phyloP scores from a whole-genome alignment of 2,888 invertebrate genomes.

The Himalopsyche tibetana region DNA sequence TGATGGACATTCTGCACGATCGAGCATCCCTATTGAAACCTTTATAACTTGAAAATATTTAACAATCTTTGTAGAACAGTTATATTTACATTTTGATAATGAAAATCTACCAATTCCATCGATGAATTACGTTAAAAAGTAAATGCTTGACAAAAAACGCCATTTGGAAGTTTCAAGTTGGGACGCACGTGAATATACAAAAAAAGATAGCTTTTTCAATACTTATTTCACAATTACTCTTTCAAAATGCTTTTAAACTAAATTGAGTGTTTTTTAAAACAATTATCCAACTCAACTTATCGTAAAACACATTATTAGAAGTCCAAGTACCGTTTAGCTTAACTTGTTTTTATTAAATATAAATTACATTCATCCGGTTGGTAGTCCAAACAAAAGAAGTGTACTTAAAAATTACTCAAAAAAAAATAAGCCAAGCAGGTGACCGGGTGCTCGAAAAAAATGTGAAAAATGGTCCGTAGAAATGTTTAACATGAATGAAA shows the following conservation, averaged over 20 bases:
- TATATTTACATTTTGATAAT: too few relatives aligned
- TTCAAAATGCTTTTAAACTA: conserved; percentile 10
- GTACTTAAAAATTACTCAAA: background rate
- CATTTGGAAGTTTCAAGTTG: too few relatives aligned
- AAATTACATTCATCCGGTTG: conserved; percentile 18
- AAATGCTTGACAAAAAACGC: too few relatives aligned
- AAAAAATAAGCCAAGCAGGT: background rate
- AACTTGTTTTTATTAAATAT: background rate
- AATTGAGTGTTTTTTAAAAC: background rate
- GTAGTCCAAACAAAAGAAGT: background rate
- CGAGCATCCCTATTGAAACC: too few relatives aligned
- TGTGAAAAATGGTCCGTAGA: conserved; percentile 28
- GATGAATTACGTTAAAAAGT: too few relatives aligned
- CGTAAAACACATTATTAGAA: background rate
- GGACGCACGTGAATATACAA: too few relatives aligned
- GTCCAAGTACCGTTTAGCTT: background rate
- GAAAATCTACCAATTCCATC: too few relatives aligned
- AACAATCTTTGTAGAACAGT: too few relatives aligned
- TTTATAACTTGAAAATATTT: too few relatives aligned
- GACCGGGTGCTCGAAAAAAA: conserved; percentile 40
- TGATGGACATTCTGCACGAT: too few relatives aligned
- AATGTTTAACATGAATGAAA: conserved; percentile 52
- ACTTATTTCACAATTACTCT: background rate
- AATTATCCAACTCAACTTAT: background rate
- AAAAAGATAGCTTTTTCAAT: background rate